phyloP scores from a whole-genome alignment of 2,797 vertebrate species.

The Micrastur ruficollis region DNA sequence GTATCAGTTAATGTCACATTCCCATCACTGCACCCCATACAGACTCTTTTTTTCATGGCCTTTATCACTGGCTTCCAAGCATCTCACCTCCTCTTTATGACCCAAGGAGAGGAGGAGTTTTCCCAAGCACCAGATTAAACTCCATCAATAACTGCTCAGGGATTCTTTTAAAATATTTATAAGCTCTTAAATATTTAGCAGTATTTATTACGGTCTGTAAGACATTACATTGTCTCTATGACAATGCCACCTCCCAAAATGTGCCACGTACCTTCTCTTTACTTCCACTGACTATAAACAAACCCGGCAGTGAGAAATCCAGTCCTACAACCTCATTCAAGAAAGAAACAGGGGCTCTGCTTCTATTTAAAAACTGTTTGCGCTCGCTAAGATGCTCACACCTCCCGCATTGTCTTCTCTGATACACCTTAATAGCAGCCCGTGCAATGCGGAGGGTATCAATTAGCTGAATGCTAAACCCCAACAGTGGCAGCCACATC shows the following conservation, averaged over 20 bases:
- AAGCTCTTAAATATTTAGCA: slow-evolving; percentile 62
- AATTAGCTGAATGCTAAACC: neutral
- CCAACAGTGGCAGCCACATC: neutral
- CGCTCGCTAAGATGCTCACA: neutral
- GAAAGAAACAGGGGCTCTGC: neutral
- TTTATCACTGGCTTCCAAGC: neutral
- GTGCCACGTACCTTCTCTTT: neutral
- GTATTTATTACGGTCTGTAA: neutral
- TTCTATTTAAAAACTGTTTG: slow-evolving; percentile 14
- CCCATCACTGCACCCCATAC: neutral
- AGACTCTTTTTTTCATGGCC: neutral
- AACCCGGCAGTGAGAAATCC: neutral
- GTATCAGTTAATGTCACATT: neutral
- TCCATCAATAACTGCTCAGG: slow-evolving; percentile 18
- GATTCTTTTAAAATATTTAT: slow-evolving; percentile 57
- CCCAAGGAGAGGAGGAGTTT: neutral
- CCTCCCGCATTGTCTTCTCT: neutral
- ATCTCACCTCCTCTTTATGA: neutral
- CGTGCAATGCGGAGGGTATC: neutral
- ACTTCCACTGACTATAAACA: neutral
- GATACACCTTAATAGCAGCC: neutral
- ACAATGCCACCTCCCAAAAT: slow-evolving; percentile 7
- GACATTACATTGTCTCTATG: neutral
- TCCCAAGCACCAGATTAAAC: neutral
- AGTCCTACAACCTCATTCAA: slow-evolving; percentile 35